A percentile compares a stretch with the other conserved stretches of the same genome.
Evolutionary conservation across 2,113 vertebrate genomes (phyloP).

Genomic region (Antennarius striatus): DNA sequence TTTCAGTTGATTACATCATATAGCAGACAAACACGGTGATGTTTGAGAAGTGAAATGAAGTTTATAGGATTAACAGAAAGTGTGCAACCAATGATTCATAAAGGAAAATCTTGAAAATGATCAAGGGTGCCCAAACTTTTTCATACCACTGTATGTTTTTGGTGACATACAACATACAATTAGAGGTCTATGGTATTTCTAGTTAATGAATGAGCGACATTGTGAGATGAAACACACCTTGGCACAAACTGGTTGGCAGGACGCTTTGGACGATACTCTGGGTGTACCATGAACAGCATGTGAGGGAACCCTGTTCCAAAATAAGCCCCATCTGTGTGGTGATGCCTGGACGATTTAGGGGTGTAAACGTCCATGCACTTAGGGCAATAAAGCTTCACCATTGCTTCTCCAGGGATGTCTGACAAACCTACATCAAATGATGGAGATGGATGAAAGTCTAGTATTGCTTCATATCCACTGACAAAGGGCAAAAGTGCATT

Average conservation of each 20-base stretch:
- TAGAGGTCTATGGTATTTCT: too few species aligned
- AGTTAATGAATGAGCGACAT: not conserved
- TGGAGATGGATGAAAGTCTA: not conserved
- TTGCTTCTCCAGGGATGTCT: slow-evolving; percentile 92
- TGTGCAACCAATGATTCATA: too few species aligned
- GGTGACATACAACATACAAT: too few species aligned
- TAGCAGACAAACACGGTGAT: too few species aligned
- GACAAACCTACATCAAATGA: slow-evolving; percentile 81
- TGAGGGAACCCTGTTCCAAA: slow-evolving; percentile 94
- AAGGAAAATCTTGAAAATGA: too few species aligned
- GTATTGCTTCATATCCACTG: not conserved
- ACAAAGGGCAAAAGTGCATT: not conserved
- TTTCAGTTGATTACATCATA: too few species aligned
- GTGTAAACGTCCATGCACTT: slow-evolving; percentile 98
- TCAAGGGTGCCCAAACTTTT: too few species aligned
- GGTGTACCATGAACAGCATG: slow-evolving; percentile 96
- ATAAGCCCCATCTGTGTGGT: slow-evolving; percentile 93
- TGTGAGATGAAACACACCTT: slow-evolving; percentile 74
- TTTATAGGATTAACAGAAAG: too few species aligned
- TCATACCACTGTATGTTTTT: too few species aligned
- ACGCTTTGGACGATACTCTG: slow-evolving; percentile 91
- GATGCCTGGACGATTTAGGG: slow-evolving; percentile 91
- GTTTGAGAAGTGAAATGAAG: too few species aligned
- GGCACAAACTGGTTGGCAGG: slow-evolving; percentile 96
- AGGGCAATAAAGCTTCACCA: slow-evolving; percentile 95